Evolutionary conservation across 2,113 vertebrate genomes (phyloP).

Genomic region (Climacteris rufus): DNA sequence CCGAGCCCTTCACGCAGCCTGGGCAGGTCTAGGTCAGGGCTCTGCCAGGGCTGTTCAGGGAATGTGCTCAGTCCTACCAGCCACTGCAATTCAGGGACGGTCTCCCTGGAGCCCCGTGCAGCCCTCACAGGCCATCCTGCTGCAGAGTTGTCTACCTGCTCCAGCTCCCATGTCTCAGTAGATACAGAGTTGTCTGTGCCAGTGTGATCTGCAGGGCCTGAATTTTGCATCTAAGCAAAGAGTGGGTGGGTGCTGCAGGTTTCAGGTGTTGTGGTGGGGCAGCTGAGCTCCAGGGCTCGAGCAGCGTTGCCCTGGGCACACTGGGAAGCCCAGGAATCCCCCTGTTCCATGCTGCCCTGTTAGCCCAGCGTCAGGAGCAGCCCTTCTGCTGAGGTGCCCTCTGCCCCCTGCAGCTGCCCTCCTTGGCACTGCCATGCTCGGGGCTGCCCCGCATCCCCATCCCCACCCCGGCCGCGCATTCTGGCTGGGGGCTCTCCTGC

Average conservation of each 20-base stretch:
- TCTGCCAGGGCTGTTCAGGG: not conserved
- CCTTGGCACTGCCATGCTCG: not conserved
- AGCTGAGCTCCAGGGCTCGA: not conserved
- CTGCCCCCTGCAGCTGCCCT: not conserved
- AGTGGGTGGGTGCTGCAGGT: not conserved
- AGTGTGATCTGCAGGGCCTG: accelerated
- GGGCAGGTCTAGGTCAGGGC: not conserved
- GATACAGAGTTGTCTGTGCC: not conserved
- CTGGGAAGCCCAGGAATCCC: not conserved
- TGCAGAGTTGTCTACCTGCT: not conserved
- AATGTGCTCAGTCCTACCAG: accelerated
- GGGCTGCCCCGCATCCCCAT: not conserved
- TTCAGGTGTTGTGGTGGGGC: accelerated
- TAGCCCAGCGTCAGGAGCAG: accelerated
- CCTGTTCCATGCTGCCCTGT: not conserved
- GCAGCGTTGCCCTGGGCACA: not conserved
- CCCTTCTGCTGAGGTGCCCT: not conserved
- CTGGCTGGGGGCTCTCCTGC: not conserved
- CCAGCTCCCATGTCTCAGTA: not conserved
- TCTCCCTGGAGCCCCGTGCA: accelerated
- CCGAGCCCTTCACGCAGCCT: accelerated
- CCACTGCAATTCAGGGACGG: accelerated
- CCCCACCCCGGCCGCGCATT: no score
- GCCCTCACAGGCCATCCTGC: not conserved
- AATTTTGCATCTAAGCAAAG: no score